phyloP scores from a whole-genome alignment of 92 coral and sea anemone species.

The Parazoanthus darwini region DNA sequence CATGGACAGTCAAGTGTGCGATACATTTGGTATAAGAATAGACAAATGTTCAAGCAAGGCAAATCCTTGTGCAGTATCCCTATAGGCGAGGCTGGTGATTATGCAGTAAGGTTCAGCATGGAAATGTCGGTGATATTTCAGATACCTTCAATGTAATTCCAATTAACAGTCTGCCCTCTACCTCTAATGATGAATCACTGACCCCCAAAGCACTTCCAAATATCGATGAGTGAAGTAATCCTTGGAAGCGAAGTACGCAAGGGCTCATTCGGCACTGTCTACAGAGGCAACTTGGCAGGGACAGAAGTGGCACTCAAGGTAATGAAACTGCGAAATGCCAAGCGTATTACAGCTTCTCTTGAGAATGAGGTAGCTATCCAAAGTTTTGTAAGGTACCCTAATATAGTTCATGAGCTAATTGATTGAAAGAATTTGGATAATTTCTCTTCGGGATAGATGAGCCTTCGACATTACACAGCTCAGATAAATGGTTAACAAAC shows the following conservation, averaged over 20 bases:
- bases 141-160: conserved; percentile 35
- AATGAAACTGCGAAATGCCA: conserved; percentile 45
- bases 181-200: conserved; percentile 7
- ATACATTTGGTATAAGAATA: conserved; percentile 44
- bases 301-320: conserved; percentile 49
- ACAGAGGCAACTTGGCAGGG: conserved; percentile 46
- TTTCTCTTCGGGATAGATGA: conserved; percentile 36
- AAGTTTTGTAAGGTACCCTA: conserved; percentile 44
- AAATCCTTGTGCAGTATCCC: conserved; percentile 34
- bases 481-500: conserved; percentile 33
- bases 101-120: conserved; percentile 45
- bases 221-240: conserved; percentile 37
- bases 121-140: conserved; percentile 36
- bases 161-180: neutral
- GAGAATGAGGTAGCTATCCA: conserved; percentile 47
- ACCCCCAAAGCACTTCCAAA: conserved; percentile 36
- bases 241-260: conserved; percentile 46
- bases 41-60: conserved; percentile 42
- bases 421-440: conserved; percentile 42
- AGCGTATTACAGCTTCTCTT: conserved; percentile 36
- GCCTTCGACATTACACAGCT: neutral
- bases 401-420: conserved; percentile 46
- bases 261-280: conserved; percentile 50
- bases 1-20: conserved; percentile 13
- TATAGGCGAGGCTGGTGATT: conserved; percentile 40